phyloP scores from a whole-genome alignment of 2,797 vertebrate genomes.

The Lophotriccus pileatus region DNA sequence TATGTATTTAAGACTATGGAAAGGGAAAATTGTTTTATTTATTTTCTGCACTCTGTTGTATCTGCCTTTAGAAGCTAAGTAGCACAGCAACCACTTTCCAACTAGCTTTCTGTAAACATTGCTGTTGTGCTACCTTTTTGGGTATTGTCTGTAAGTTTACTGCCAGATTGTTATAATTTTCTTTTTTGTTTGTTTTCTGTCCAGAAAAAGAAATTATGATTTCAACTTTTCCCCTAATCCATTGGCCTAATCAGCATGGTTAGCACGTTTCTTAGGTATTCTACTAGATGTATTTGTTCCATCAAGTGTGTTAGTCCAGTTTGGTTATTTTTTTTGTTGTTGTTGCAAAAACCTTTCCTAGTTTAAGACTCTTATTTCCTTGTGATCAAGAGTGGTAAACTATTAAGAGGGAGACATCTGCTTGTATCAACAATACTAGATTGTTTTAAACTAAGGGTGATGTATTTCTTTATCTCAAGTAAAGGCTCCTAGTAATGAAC shows the following conservation, averaged over 20 bases:
- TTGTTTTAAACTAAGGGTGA: background rate
- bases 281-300: background rate
- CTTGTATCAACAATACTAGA: background rate
- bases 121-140: background rate
- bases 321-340: background rate
- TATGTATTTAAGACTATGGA: background rate
- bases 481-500: background rate
- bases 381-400: background rate
- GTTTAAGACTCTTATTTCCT: background rate
- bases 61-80: background rate
- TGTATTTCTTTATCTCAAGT: background rate
- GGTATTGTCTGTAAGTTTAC: background rate
- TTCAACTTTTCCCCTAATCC: background rate
- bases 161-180: background rate
- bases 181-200: background rate
- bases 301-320: background rate
- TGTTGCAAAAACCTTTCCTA: background rate
- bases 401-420: background rate
- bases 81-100: background rate
- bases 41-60: background rate
- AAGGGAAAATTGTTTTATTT: background rate
- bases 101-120: background rate
- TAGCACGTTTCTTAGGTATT: background rate
- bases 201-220: background rate
- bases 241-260: rapidly evolving